These are phyloP conservation scores for Ichneumoninae sp. DNA, from an alignment of 2,888 invertebrate genomes.

Conservation along the genomic window DNA sequence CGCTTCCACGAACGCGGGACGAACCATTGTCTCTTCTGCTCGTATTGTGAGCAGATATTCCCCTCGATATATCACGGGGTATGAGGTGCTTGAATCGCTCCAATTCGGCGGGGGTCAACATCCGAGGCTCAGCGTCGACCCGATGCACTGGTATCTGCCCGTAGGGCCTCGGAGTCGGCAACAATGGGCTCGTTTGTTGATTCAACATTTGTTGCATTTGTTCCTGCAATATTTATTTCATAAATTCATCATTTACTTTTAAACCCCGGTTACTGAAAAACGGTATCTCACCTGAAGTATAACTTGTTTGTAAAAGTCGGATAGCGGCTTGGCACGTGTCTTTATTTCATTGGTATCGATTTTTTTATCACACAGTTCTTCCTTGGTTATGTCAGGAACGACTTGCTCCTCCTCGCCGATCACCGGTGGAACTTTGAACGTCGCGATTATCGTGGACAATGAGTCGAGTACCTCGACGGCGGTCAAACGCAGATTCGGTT, in stretches of 20 bases:
- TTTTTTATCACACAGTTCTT: conserved; percentile 67
- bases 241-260: not conserved
- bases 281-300: conserved; percentile 74
- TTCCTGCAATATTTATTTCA: conserved; percentile 69
- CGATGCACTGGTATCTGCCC: conserved; percentile 86
- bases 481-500: conserved; percentile 88
- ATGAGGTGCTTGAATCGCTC: conserved; percentile 83
- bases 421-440: conserved; percentile 84
- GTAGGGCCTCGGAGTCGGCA: conserved; percentile 73
- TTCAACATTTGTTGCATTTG: conserved; percentile 78
- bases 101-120: conserved; percentile 85
- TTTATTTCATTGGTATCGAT: conserved; percentile 59
- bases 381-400: conserved; percentile 85
- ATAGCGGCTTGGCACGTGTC: conserved; percentile 65
- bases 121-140: conserved; percentile 86
- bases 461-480: conserved; percentile 89
- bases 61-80: conserved; percentile 72
- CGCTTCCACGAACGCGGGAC: conserved; percentile 69
- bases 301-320: conserved; percentile 77
- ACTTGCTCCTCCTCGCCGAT: conserved; percentile 86
- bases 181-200: conserved; percentile 74
- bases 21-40: conserved; percentile 71
- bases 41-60: conserved; percentile 66
- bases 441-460: conserved; percentile 86
- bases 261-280: not conserved